A percentile compares a stretch with the other conserved stretches of the same genome.
Conservation (phyloP, 2,797 vertebrate species). For the Calcarius lapponicus region DNA sequence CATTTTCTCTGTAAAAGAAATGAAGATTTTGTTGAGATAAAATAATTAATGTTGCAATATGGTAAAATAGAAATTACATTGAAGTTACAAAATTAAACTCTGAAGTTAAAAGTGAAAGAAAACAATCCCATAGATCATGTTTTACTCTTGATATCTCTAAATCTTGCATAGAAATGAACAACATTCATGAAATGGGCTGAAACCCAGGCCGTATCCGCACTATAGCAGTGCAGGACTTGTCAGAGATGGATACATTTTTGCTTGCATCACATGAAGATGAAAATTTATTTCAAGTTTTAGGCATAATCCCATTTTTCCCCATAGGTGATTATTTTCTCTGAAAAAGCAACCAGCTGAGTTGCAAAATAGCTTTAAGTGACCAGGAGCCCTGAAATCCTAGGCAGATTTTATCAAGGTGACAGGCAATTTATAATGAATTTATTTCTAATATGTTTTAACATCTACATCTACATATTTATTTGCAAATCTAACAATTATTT, state of each 20-base stretch:
- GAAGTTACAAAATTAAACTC: constrained; percentile 55
- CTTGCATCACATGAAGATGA: constrained; percentile 49
- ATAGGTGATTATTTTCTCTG: constrained; percentile 14
- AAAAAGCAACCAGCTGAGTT: not conserved
- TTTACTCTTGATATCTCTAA: constrained; percentile 61
- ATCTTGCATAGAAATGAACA: constrained; percentile 63
- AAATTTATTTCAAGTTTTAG: constrained; percentile 39
- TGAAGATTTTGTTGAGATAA: constrained; percentile 44
- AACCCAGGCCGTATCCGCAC: constrained; percentile 36
- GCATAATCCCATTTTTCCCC: constrained; percentile 16
- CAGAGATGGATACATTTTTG: constrained; percentile 10
- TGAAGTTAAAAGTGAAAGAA: constrained; percentile 43
- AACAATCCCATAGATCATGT: constrained; percentile 7
- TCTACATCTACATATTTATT: not conserved
- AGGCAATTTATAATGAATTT: not conserved
- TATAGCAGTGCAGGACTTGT: constrained; percentile 27
- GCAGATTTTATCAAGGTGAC: constrained; percentile 9
- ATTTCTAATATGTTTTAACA: not conserved
- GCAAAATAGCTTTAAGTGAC: not conserved
- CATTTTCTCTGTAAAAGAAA: constrained; percentile 60
- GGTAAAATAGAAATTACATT: constrained; percentile 35
- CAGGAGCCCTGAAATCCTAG: not conserved
- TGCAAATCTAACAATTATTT: not conserved
- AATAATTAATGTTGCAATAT: constrained; percentile 20
- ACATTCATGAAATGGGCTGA: constrained; percentile 49